Evolutionary conservation across 2,888 invertebrate genomes (phyloP), one percentile per base, ranked within the genome.

Genomic region (Nomada ruficornis): DNA sequence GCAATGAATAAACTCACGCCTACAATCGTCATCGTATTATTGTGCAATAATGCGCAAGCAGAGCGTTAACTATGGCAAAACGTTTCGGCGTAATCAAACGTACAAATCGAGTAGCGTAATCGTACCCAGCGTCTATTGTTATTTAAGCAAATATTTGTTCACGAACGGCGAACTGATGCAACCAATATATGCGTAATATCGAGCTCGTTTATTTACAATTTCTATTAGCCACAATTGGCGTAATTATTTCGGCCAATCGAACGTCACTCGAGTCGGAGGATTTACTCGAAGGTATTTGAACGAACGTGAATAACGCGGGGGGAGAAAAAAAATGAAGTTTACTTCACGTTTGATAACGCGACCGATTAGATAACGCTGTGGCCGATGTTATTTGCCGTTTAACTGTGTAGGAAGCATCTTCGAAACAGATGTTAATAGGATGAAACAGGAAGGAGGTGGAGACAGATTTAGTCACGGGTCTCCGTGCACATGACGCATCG

Each of bases 361-460:
- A n/a, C 26, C 67, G 86, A 87, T 87, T 83, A 87, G 87, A 87
- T 87, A 86, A 67, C 29, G 18, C 23, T 0, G 2, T 54, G 70
- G 76, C 64, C 81, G 75, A 78, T 70, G 60, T 69, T 72, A 10
- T 81, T 77, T 80, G 65, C 71, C 71, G 50, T 62, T 76, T 72
- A 70, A 76, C 71, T 63, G 44, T 73, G 59, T 70, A 62, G 75
- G 52, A 75, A 79, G 62, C 74, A 86, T 86, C 80, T 86, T 86
- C 73, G 67, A 81, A 67, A 78, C 85, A 83, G 67, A 81, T 85
- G 85, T 64, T 55, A 67, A 78, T 59, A 71, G 72, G 60, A 79
- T 57, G 85, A 80, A 85, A 72, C 86, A 85, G 86, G 85, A 86
- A 86, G 75, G 20, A 80, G 77, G 77, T 83, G 83, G 86, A 81